phyloP scores from a whole-genome alignment of 2,797 vertebrate genomes.

The Melanotaenia parkinsoni region DNA sequence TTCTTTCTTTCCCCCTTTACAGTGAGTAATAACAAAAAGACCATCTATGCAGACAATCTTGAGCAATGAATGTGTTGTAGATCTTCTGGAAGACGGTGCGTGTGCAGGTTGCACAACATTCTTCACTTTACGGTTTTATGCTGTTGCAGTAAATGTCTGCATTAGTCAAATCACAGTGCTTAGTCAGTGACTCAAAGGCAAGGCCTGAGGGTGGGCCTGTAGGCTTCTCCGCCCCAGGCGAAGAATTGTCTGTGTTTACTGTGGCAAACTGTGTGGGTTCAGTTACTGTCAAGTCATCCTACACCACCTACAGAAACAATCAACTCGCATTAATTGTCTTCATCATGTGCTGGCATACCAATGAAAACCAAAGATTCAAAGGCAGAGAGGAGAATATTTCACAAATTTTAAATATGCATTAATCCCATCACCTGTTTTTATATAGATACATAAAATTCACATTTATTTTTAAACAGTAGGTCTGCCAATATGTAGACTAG shows the following conservation, averaged over 20 bases:
- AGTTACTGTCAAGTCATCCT: constrained; percentile 16
- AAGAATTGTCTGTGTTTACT: constrained; percentile 38
- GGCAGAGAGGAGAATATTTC: background rate
- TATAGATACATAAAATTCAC: background rate
- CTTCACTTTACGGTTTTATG: constrained; percentile 28
- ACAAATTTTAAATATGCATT: background rate
- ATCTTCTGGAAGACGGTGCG: constrained; percentile 8
- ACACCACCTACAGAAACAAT: constrained; percentile 21
- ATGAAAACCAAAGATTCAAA: background rate
- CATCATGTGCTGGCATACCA: constrained; percentile 3
- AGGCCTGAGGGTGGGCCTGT: constrained; percentile 58
- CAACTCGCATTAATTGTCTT: constrained; percentile 5
- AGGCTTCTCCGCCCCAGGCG: constrained; percentile 38
- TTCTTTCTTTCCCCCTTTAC: background rate
- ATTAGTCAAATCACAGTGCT: constrained; percentile 62
- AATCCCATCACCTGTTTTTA: background rate
- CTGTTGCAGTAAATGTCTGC: constrained; percentile 40
- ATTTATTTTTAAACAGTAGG: too few species aligned
- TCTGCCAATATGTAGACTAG: too few species aligned
- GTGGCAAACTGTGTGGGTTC: constrained; percentile 39
- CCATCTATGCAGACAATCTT: constrained; percentile 2
- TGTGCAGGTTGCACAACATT: constrained; percentile 18
- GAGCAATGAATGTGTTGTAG: background rate
- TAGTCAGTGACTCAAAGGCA: constrained; percentile 54
- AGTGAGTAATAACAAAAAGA: constrained; percentile 33